Conservation (phyloP, 2,888 invertebrate genomes). For the Fabriciana adippe region DNA sequence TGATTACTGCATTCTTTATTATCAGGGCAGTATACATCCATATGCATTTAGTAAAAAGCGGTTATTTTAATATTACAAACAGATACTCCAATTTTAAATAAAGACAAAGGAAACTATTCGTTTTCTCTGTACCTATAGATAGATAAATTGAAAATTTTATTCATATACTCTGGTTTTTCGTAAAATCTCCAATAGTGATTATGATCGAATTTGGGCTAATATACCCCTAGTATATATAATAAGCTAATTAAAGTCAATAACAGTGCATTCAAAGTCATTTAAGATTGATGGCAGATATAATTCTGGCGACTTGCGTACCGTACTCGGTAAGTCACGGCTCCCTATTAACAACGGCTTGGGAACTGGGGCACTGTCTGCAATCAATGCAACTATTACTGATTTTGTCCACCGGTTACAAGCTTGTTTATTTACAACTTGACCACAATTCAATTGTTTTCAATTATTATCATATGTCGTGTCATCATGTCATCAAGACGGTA, state of each 20-base stretch:
- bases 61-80: too few species aligned
- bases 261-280: slow-evolving; percentile 9
- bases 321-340: slow-evolving; percentile 39
- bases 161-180: too few species aligned
- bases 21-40: too few species aligned
- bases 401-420: slow-evolving; percentile 9
- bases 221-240: neutral
- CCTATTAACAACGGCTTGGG: slow-evolving; percentile 42
- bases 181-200: too few species aligned
- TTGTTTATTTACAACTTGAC: slow-evolving; percentile 7
- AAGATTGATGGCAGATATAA: slow-evolving; percentile 17
- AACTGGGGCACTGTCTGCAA: slow-evolving; percentile 42
- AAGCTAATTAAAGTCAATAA: neutral
- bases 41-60: too few species aligned
- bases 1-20: too few species aligned
- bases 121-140: too few species aligned
- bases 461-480: slow-evolving; percentile 7
- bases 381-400: slow-evolving; percentile 1
- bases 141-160: too few species aligned
- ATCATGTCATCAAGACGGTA: too few species aligned
- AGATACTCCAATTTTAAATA: too few species aligned
- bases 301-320: slow-evolving; percentile 9
- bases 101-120: too few species aligned
- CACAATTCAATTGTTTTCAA: slow-evolving; percentile 2
- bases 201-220: too few species aligned